Conservation (phyloP, 2,888 invertebrate genomes). For the Tetragonisca angustula region DNA sequence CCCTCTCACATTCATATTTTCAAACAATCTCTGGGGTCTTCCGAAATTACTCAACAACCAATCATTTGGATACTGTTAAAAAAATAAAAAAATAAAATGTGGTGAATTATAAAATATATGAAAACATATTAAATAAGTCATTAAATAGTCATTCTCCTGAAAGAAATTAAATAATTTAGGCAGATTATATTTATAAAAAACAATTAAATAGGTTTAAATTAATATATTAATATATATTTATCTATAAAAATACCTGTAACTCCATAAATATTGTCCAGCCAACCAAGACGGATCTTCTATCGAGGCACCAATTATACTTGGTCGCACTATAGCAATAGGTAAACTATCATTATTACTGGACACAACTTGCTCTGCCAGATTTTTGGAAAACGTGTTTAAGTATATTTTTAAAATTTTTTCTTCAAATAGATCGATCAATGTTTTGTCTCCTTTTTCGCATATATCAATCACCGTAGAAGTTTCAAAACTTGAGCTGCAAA, state of each 20-base stretch:
- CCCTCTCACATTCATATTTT: too few species aligned
- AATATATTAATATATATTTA: too few species aligned
- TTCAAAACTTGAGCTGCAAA: conserved; percentile 76
- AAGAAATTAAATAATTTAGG: too few species aligned
- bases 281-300: conserved; percentile 93
- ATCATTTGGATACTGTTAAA: too few species aligned
- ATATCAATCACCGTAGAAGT: conserved; percentile 84
- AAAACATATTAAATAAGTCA: too few species aligned
- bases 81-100: too few species aligned
- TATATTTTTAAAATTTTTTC: conserved; percentile 88
- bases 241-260: conserved; percentile 85
- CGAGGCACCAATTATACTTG: conserved; percentile 94
- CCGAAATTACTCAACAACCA: too few species aligned
- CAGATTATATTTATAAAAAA: too few species aligned
- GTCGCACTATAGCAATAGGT: conserved; percentile 97
- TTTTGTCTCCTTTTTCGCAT: conserved; percentile 90
- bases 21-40: too few species aligned
- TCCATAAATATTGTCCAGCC: conserved; percentile 99
- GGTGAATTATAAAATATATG: too few species aligned
- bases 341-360: conserved; percentile 91
- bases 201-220: too few species aligned
- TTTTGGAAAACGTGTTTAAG: conserved; percentile 99
- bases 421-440: conserved; percentile 83
- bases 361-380: conserved; percentile 96
- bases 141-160: too few species aligned